A percentile compares a stretch with the other conserved stretches of the same genome.
These are phyloP conservation scores for Corythaixoides concolor DNA, from an alignment of 2,113 vertebrate genomes.

Conservation along the genomic window DNA sequence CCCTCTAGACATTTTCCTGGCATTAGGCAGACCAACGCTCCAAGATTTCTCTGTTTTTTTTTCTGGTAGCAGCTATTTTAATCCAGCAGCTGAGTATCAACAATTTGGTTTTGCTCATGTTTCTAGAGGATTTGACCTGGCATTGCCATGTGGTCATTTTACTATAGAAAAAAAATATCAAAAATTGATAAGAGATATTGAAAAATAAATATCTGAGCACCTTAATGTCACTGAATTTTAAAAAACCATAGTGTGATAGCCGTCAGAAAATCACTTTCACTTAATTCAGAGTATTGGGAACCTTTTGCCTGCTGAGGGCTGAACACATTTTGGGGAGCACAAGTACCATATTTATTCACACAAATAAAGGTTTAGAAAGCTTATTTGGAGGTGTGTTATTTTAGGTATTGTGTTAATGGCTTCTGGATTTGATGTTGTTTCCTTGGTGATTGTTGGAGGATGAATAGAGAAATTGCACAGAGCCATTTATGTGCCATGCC, in stretches of 20 bases:
- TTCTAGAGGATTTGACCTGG: neutral
- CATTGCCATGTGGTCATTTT: neutral
- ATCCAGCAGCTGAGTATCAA: neutral
- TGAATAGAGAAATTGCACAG: neutral
- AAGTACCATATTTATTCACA: neutral
- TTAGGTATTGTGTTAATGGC: neutral
- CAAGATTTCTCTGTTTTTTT: neutral
- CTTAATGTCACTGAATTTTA: neutral
- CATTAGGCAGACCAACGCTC: neutral
- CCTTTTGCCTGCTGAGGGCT: neutral
- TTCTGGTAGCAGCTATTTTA: neutral
- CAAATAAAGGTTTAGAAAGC: neutral
- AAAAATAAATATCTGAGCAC: neutral
- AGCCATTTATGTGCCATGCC: neutral
- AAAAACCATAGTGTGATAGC: neutral
- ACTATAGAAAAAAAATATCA: neutral
- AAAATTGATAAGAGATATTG: neutral
- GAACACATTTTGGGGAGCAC: neutral
- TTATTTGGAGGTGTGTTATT: neutral
- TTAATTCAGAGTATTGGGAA: neutral
- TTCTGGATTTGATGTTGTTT: neutral
- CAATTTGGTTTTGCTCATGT: neutral
- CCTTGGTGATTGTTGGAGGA: neutral
- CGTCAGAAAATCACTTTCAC: neutral
- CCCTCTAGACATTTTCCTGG: neutral